Conservation (phyloP, 2,888 invertebrate genomes). For the Amphipoea oculea region DNA sequence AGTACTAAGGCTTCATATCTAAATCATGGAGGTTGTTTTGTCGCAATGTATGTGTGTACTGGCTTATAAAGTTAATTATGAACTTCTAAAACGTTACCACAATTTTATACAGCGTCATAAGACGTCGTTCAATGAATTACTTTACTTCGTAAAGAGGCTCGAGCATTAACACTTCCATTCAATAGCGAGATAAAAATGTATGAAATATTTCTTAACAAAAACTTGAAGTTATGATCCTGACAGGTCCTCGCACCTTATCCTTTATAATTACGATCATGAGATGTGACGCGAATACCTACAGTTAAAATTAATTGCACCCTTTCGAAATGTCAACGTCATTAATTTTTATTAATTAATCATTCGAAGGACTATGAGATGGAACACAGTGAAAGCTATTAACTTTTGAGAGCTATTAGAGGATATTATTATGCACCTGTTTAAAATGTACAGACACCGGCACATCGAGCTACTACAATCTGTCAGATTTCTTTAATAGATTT, state of each 20-base stretch:
- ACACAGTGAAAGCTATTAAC: slow-evolving; percentile 15
- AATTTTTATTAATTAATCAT: slow-evolving; percentile 51
- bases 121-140: slow-evolving; percentile 10
- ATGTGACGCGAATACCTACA: slow-evolving; percentile 40
- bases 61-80: slow-evolving; percentile 23
- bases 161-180: slow-evolving; percentile 38
- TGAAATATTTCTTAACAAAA: slow-evolving; percentile 50
- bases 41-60: slow-evolving; percentile 45
- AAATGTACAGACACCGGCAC: background rate
- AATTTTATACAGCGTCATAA: slow-evolving; percentile 9
- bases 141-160: slow-evolving; percentile 3
- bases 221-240: slow-evolving; percentile 33
- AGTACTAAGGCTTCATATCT: slow-evolving; percentile 61
- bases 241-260: slow-evolving; percentile 44
- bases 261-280: slow-evolving; percentile 44
- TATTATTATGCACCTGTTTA: background rate
- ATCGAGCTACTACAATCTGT: too few relatives aligned
- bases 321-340: slow-evolving; percentile 62
- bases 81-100: slow-evolving; percentile 22
- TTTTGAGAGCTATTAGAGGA: background rate
- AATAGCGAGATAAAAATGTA: slow-evolving; percentile 32
- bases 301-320: slow-evolving; percentile 66
- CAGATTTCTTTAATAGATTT: too few relatives aligned
- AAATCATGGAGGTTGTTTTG: slow-evolving; percentile 68
- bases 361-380: background rate